Evolutionary conservation across 2,888 invertebrate genomes (phyloP).

Genomic region (Camponotus fellah): DNA sequence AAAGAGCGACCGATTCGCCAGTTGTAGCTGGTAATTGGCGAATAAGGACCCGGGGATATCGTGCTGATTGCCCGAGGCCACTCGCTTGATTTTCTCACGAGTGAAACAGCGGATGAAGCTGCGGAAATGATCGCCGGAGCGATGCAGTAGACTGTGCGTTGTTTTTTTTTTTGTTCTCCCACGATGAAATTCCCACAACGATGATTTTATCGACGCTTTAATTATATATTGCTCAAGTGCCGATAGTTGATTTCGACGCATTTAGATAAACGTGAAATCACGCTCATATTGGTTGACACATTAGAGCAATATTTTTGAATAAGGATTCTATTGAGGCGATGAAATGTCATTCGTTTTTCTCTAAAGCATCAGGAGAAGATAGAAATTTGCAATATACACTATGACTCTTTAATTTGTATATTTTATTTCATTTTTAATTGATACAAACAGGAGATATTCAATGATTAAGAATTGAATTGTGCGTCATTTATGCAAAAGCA

Average conservation of each 20-base stretch:
- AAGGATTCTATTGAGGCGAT: neutral
- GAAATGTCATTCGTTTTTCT: neutral
- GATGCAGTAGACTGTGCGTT: neutral
- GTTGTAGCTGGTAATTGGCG: slow-evolving; percentile 62
- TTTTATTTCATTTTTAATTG: neutral
- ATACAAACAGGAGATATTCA: neutral
- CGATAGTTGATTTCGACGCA: neutral
- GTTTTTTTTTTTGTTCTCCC: slow-evolving; percentile 25
- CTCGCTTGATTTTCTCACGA: slow-evolving; percentile 65
- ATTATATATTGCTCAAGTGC: neutral
- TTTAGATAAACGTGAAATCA: neutral
- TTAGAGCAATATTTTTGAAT: neutral
- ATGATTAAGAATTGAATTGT: slow-evolving; percentile 14
- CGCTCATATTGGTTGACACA: slow-evolving; percentile 5
- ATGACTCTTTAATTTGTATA: neutral
- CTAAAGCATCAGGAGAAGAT: neutral
- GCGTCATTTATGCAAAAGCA: slow-evolving; percentile 10
- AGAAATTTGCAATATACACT: neutral
- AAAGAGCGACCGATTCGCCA: slow-evolving; percentile 53
- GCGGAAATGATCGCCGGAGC: slow-evolving; percentile 6
- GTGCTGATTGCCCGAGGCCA: slow-evolving; percentile 51
- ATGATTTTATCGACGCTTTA: neutral
- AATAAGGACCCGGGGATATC: slow-evolving; percentile 53
- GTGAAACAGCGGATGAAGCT: slow-evolving; percentile 33
- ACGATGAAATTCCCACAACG: neutral